Percentiles rank a stretch among this genome's conserved stretches.
These are phyloP conservation scores for Drosophila infuscata DNA, from an alignment of 2,888 invertebrate species.

Conservation along the genomic window DNA sequence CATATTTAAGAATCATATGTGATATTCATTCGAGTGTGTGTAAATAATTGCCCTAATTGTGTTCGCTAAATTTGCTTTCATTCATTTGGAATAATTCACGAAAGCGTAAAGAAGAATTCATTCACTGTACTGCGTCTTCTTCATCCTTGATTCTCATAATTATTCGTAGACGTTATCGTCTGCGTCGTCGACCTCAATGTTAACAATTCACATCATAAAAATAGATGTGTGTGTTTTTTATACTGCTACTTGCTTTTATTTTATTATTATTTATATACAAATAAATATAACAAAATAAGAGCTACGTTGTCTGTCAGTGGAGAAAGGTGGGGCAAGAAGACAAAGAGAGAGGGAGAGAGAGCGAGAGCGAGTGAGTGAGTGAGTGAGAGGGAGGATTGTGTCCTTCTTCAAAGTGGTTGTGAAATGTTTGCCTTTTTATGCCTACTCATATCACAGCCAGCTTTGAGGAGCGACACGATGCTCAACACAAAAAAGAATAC, in stretches of 20 bases:
- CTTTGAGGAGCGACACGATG: constrained; percentile 95
- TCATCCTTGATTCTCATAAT: constrained; percentile 3
- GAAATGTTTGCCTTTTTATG: constrained; percentile 87
- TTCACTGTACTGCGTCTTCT: constrained; percentile 44
- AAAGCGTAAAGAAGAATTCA: constrained; percentile 30
- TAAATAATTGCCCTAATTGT: constrained; percentile 20
- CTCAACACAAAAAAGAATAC: constrained; percentile 54
- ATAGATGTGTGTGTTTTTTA: constrained; percentile 33
- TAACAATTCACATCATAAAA: constrained; percentile 47
- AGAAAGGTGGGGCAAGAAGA: background rate
- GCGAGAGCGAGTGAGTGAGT: background rate
- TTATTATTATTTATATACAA: constrained; percentile 46
- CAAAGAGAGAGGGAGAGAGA: constrained; percentile 45
- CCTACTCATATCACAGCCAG: constrained; percentile 97
- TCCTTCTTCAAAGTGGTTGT: constrained; percentile 96
- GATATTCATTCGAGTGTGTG: constrained; percentile 17
- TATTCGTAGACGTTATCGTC: constrained; percentile 18
- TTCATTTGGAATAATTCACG: constrained; percentile 36
- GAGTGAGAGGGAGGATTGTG: constrained; percentile 81
- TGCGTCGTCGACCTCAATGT: constrained; percentile 25
- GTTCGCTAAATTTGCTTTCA: constrained; percentile 38
- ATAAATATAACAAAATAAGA: constrained; percentile 26
- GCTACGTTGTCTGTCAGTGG: background rate
- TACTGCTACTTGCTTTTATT: constrained; percentile 29
- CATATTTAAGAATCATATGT: constrained; percentile 36